Evolutionary conservation across 2,797 vertebrate genomes (phyloP).

Genomic region (Ctenopoma multispine): DNA sequence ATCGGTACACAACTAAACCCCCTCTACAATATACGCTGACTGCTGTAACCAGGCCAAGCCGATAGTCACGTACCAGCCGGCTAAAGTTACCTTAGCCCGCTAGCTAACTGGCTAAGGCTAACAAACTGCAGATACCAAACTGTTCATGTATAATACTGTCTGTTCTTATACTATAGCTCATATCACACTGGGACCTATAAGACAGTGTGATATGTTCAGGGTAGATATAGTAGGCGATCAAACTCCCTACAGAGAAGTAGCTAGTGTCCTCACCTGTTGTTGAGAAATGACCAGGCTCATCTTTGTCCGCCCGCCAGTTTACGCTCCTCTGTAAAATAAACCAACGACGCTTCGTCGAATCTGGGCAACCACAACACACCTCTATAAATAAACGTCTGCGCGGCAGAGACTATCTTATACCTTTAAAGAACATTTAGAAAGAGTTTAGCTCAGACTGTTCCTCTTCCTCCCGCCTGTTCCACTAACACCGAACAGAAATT

Average conservation of each 20-base stretch:
- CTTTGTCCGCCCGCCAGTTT: slow-evolving; percentile 49
- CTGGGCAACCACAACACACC: slow-evolving; percentile 12
- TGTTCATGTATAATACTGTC: fast-evolving
- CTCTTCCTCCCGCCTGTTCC: slow-evolving; percentile 82
- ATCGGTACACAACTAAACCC: neutral
- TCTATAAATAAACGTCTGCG: neutral
- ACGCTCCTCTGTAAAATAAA: slow-evolving; percentile 20
- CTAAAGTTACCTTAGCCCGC: slow-evolving; percentile 30
- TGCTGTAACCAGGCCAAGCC: slow-evolving; percentile 15
- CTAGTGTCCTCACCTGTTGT: slow-evolving; percentile 68
- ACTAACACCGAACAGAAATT: slow-evolving; percentile 49
- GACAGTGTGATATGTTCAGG: neutral
- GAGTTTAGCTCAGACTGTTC: neutral
- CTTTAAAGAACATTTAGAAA: slow-evolving; percentile 39
- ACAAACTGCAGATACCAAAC: neutral
- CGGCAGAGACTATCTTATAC: slow-evolving; percentile 15
- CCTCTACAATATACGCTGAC: neutral
- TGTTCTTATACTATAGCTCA: fast-evolving
- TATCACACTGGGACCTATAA: fast-evolving
- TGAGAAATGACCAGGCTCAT: slow-evolving; percentile 76
- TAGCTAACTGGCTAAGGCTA: slow-evolving; percentile 58
- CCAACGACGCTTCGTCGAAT: slow-evolving; percentile 13
- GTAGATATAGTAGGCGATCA: neutral
- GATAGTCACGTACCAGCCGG: slow-evolving; percentile 7
- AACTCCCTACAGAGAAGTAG: neutral